Evolutionary conservation across 2,797 vertebrate genomes (phyloP).

Genomic region (Lycodopsis pacificus): DNA sequence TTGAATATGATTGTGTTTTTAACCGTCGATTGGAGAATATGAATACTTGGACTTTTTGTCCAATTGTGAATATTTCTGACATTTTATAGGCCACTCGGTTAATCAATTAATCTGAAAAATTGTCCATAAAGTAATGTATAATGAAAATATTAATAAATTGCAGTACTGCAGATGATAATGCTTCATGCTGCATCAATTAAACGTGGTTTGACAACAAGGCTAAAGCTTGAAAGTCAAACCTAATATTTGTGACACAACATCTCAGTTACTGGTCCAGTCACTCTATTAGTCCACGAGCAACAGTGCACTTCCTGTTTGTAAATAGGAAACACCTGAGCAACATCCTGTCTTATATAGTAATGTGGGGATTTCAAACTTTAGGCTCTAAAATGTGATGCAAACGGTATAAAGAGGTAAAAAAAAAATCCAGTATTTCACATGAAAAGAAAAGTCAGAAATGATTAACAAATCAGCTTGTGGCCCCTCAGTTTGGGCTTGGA

Average conservation of each 20-base stretch:
- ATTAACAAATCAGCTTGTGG: background rate
- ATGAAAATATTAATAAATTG: background rate
- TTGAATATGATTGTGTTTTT: background rate
- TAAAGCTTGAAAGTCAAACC: background rate
- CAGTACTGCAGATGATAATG: background rate
- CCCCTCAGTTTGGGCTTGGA: background rate
- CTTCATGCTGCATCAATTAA: background rate
- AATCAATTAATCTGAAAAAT: background rate
- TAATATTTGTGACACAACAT: background rate
- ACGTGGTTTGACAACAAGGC: background rate
- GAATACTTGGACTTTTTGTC: background rate
- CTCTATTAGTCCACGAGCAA: background rate
- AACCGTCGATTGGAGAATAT: background rate
- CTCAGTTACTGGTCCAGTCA: background rate
- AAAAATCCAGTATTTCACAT: background rate
- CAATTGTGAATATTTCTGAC: background rate
- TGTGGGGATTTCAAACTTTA: conserved; percentile 4
- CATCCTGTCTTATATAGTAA: conserved; percentile 34
- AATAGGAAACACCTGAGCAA: conserved; percentile 16
- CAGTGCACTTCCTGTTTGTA: conserved; percentile 41
- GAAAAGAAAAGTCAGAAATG: background rate
- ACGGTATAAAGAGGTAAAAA: background rate
- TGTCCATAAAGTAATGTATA: background rate
- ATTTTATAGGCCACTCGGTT: background rate
- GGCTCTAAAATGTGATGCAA: conserved; percentile 25